A percentile compares a stretch with the other conserved stretches of the same genome.
Evolutionary conservation across 2,888 invertebrate genomes (phyloP).

Genomic region (Lucinisca nassula): DNA sequence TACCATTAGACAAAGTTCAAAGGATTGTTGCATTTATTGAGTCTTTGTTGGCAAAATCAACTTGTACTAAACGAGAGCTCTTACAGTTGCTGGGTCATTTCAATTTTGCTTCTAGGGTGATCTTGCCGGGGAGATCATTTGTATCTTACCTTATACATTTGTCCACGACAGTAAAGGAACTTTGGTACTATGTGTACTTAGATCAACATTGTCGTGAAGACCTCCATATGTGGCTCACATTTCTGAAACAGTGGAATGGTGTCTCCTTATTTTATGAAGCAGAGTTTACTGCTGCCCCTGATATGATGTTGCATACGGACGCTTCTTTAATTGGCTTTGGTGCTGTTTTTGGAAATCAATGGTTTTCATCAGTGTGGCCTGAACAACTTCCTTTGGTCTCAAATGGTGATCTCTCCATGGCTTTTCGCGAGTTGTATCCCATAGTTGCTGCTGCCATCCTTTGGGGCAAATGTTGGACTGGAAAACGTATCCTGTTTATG

Average conservation of each 20-base stretch:
- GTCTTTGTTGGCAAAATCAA: not conserved
- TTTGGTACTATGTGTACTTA: constrained; percentile 23
- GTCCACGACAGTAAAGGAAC: constrained; percentile 29
- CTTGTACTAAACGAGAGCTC: not conserved
- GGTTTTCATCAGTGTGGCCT: constrained; percentile 50
- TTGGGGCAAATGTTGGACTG: too few species aligned
- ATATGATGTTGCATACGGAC: constrained; percentile 31
- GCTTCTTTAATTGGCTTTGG: constrained; percentile 39
- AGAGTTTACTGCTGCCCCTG: not conserved
- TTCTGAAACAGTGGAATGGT: constrained; percentile 40
- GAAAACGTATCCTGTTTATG: constrained; percentile 21
- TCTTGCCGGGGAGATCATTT: constrained; percentile 42
- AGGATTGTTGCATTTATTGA: constrained; percentile 28
- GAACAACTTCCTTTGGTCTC: not conserved
- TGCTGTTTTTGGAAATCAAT: constrained; percentile 37
- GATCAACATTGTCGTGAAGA: constrained; percentile 19
- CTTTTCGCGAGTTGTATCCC: constrained; percentile 48
- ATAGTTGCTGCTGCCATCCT: constrained; percentile 41
- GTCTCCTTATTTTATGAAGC: constrained; percentile 21
- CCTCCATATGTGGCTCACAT: constrained; percentile 28
- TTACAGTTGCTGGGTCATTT: constrained; percentile 43
- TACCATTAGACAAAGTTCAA: constrained; percentile 48
- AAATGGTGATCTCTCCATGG: constrained; percentile 32
- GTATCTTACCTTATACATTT: constrained; percentile 25
- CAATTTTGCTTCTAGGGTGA: constrained; percentile 46